phyloP scores from a whole-genome alignment of 2,797 vertebrate species.

The Sciaenops ocellatus region DNA sequence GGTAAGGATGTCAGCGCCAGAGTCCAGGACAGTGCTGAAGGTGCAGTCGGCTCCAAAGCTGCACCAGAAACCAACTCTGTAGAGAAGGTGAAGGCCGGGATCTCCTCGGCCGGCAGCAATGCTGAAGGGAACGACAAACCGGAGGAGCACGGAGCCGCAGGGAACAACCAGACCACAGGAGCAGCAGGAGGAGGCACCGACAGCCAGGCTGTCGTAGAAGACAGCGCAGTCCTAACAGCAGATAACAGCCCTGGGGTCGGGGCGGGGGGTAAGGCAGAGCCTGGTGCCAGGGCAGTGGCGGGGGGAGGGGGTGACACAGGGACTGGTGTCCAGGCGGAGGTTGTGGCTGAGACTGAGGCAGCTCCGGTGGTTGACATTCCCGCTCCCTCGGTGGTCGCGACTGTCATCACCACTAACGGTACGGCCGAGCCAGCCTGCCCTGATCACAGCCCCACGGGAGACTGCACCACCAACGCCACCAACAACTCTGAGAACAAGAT shows the following conservation, averaged over 20 bases:
- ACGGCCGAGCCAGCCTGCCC: slow-evolving; percentile 60
- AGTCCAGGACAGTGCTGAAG: slow-evolving; percentile 50
- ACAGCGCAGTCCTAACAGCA: slow-evolving; percentile 1
- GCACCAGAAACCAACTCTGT: slow-evolving; percentile 36
- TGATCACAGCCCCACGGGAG: slow-evolving; percentile 43
- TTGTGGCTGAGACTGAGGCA: slow-evolving; percentile 55
- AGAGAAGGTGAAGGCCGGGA: slow-evolving; percentile 44
- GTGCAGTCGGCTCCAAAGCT: slow-evolving; percentile 2
- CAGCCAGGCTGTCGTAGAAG: slow-evolving; percentile 10
- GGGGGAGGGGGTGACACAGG: slow-evolving; percentile 42
- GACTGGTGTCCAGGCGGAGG: slow-evolving; percentile 51
- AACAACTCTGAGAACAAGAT: slow-evolving; percentile 83
- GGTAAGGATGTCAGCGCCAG: slow-evolving; percentile 46
- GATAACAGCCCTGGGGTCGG: slow-evolving; percentile 30
- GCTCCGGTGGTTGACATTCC: slow-evolving; percentile 49
- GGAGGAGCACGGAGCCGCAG: slow-evolving; percentile 33
- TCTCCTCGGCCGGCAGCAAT: slow-evolving; percentile 18
- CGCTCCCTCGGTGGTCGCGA: neutral
- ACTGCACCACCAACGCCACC: slow-evolving; percentile 34
- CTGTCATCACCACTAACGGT: slow-evolving; percentile 73
- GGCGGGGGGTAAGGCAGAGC: slow-evolving; percentile 6
- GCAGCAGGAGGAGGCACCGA: slow-evolving; percentile 15
- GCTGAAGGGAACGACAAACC: slow-evolving; percentile 8
- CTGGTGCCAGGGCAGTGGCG: neutral
- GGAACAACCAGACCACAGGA: slow-evolving; percentile 27